Percentiles rank a stretch among this genome's conserved stretches.
These are phyloP conservation scores for Orbicella faveolata DNA, from an alignment of 64 coral and sea anemone genomes.

Conservation along the genomic window DNA sequence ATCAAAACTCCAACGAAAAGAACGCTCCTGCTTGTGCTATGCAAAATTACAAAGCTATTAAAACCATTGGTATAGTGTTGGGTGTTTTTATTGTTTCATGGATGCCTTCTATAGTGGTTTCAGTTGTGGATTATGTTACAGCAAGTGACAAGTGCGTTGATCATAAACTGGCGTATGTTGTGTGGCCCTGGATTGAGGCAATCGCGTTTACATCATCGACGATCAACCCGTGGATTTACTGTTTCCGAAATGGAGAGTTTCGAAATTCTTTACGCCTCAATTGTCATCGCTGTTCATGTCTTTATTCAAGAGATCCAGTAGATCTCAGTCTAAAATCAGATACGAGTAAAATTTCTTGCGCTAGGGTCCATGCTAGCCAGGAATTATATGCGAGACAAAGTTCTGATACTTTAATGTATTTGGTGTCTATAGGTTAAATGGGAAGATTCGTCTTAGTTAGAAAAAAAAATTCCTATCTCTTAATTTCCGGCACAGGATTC, in stretches of 20 bases:
- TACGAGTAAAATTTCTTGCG: not conserved
- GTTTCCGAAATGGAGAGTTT: slow-evolving; percentile 5
- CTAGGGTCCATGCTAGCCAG: not conserved
- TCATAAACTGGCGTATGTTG: not conserved
- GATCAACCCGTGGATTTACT: slow-evolving; percentile 17
- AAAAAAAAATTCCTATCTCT: no score
- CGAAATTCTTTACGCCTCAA: not conserved
- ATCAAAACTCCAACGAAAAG: not conserved
- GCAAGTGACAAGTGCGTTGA: not conserved
- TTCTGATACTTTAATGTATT: no score
- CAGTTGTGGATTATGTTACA: not conserved
- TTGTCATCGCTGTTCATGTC: not conserved
- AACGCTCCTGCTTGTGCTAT: not conserved
- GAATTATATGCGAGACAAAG: no score
- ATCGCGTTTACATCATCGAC: not conserved
- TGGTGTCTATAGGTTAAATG: no score
- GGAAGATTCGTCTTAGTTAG: no score
- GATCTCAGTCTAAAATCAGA: not conserved
- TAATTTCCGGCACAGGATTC: no score
- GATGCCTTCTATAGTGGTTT: not conserved
- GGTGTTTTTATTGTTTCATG: not conserved
- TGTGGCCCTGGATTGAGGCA: slow-evolving; percentile 12
- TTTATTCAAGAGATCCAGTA: not conserved
- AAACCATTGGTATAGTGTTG: slow-evolving; percentile 7
- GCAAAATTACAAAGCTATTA: not conserved